A percentile compares a stretch with the other conserved stretches of the same genome.
These are phyloP conservation scores for Rhea pennata DNA, from an alignment of 2,113 vertebrate species.

Conservation along the genomic window DNA sequence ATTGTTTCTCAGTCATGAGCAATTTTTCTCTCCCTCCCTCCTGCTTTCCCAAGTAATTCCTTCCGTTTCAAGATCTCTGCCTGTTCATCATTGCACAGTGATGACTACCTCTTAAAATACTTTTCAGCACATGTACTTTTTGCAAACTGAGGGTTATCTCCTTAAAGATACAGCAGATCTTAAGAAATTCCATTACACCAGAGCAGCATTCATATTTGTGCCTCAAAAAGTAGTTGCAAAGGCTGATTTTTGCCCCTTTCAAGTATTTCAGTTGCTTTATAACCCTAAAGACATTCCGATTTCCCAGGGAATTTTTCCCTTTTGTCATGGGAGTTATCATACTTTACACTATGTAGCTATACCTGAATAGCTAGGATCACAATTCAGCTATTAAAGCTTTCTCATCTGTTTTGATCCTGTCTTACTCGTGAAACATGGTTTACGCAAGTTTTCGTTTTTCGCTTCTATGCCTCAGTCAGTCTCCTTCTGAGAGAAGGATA, in stretches of 20 bases:
- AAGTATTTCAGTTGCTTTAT: background rate
- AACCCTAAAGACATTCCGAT: background rate
- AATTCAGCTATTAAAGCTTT: background rate
- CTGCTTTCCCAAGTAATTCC: background rate
- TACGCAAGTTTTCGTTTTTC: background rate
- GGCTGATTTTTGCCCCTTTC: no score
- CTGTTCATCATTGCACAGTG: background rate
- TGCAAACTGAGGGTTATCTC: background rate
- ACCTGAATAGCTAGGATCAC: no score
- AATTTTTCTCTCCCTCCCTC: background rate
- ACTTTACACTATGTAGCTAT: no score
- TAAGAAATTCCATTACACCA: background rate
- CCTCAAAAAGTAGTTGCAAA: background rate
- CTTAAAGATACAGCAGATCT: background rate
- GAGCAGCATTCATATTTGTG: background rate
- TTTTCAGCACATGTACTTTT: background rate
- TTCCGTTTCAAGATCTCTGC: background rate
- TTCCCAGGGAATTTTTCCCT: background rate
- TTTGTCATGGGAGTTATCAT: background rate
- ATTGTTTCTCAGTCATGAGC: background rate
- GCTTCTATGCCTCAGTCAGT: background rate
- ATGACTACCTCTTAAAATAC: background rate
- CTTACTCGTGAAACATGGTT: background rate
- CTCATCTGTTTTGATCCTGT: background rate
- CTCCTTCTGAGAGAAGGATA: background rate